Evolutionary conservation across 1,140 invertebrate genomes (phyloP).

Genomic region (Luehdorfia chinensis): DNA sequence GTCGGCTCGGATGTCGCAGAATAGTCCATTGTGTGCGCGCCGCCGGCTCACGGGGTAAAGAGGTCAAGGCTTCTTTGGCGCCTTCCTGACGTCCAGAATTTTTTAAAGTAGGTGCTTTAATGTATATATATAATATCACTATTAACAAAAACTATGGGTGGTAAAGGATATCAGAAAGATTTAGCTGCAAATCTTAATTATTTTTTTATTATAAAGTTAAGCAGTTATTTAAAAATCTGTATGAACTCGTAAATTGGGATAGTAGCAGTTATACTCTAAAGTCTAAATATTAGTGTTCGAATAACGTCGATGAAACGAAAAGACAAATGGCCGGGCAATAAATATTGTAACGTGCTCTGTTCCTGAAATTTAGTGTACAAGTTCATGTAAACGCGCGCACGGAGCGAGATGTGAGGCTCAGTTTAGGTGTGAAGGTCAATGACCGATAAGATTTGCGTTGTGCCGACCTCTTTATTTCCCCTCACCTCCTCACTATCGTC

Average conservation of each 20-base stretch:
- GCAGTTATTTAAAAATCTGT: too few species aligned
- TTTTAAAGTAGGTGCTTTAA: too few species aligned
- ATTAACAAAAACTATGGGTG: too few species aligned
- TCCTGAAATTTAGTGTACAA: slow-evolving; percentile 44
- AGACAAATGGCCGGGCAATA: too few species aligned
- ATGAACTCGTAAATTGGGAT: background rate
- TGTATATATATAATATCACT: too few species aligned
- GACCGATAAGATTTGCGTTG: slow-evolving; percentile 67
- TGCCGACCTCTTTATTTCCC: slow-evolving; percentile 47
- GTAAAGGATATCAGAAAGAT: too few species aligned
- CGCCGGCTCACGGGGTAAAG: slow-evolving; percentile 38
- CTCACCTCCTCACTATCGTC: slow-evolving; percentile 38
- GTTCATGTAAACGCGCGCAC: slow-evolving; percentile 42
- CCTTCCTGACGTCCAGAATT: slow-evolving; percentile 36
- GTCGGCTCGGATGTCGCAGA: slow-evolving; percentile 48
- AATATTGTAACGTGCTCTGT: slow-evolving; percentile 14
- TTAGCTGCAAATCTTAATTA: too few species aligned
- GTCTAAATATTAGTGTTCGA: background rate
- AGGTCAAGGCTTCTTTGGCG: slow-evolving; percentile 61
- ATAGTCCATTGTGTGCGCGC: slow-evolving; percentile 52
- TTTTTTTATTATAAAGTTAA: too few species aligned
- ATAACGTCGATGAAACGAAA: too few species aligned
- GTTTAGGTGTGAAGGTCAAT: slow-evolving; percentile 72
- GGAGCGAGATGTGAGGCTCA: slow-evolving; percentile 65
- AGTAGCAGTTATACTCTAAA: background rate